A percentile compares a stretch with the other conserved stretches of the same genome.
Conservation (phyloP, 2,797 vertebrate species). For the Etheostoma nigrum region DNA sequence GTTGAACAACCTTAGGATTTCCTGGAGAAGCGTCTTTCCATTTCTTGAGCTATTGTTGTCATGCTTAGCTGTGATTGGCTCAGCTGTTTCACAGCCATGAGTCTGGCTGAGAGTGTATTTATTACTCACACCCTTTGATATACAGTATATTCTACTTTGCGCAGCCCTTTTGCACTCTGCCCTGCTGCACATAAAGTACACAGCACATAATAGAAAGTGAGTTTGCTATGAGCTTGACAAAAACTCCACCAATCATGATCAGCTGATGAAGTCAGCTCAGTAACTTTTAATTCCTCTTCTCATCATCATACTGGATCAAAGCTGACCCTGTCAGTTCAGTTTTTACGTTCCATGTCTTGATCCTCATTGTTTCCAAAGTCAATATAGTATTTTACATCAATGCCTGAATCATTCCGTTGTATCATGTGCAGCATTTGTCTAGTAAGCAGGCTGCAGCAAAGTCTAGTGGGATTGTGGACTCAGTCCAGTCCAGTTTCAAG, state of each 20-base stretch:
- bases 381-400: neutral
- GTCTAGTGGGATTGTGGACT: neutral
- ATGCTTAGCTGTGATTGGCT: neutral
- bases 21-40: neutral
- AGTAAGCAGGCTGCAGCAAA: neutral
- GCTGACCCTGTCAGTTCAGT: neutral
- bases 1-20: too few relatives aligned
- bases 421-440: neutral
- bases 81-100: slow-evolving; percentile 1
- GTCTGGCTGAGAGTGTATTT: neutral
- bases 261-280: neutral
- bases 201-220: neutral
- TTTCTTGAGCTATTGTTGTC: neutral
- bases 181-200: neutral
- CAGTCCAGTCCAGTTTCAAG: neutral
- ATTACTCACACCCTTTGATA: neutral
- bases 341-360: neutral
- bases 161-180: neutral
- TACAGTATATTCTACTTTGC: neutral
- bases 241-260: neutral
- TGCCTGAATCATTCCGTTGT: neutral
- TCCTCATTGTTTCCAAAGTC: neutral
- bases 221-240: neutral
- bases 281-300: neutral
- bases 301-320: neutral